These are phyloP conservation scores for Proteles cristata DNA, from an alignment of 2,113 vertebrate genomes.

Conservation along the genomic window DNA sequence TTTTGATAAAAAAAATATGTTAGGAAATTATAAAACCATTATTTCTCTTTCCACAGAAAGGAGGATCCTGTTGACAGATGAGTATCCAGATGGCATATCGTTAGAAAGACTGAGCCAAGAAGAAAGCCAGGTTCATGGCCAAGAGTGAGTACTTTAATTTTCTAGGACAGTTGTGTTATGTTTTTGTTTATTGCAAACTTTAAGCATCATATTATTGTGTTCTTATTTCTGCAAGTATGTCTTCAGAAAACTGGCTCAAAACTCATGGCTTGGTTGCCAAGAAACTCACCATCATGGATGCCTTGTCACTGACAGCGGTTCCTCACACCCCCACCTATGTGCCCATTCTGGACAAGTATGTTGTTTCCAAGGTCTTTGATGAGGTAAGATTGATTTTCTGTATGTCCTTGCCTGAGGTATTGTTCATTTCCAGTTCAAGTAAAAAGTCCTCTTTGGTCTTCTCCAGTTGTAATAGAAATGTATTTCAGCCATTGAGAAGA, in stretches of 20 bases:
- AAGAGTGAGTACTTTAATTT: conserved; percentile 79
- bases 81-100: not conserved
- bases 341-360: conserved; percentile 87
- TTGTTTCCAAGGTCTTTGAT: conserved; percentile 88
- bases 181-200: conserved; percentile 30
- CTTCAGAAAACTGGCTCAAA: conserved; percentile 87
- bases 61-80: conserved; percentile 19
- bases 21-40: not conserved
- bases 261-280: conserved; percentile 86
- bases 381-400: conserved; percentile 83
- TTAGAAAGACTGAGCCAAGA: not conserved
- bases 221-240: conserved; percentile 81
- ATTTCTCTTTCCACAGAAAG: conserved; percentile 79
- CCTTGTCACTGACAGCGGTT: conserved; percentile 82
- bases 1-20: not conserved
- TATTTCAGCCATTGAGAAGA: not conserved
- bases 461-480: not conserved
- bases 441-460: not conserved
- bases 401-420: not conserved
- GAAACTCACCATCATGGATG: conserved; percentile 88
- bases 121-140: not conserved
- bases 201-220: conserved; percentile 40
- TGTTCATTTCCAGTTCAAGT: conserved; percentile 42
- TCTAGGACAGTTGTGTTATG: not conserved
- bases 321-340: conserved; percentile 83